These are phyloP conservation scores for Drosophila colorata DNA, from an alignment of 2,888 invertebrate species.

Conservation along the genomic window DNA sequence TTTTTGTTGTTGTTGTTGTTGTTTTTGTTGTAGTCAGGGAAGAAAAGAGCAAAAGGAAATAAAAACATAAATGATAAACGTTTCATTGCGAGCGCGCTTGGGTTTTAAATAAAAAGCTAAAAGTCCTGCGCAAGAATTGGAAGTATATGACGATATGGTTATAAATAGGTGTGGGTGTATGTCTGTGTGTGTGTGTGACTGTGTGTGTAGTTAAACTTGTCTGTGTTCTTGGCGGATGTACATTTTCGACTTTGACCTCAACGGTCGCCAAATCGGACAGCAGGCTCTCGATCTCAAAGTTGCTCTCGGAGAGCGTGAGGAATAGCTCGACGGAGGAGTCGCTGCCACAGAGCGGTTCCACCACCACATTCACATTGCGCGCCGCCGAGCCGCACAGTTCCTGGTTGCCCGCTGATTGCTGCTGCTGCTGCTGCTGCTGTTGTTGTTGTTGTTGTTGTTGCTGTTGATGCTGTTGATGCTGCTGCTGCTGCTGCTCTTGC, in stretches of 20 bases:
- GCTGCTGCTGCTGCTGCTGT: slow-evolving; percentile 9
- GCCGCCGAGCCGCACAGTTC: slow-evolving; percentile 65
- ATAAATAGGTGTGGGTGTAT: slow-evolving; percentile 2
- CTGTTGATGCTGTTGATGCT: slow-evolving; percentile 20
- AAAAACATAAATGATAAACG: slow-evolving; percentile 64
- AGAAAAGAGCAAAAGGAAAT: slow-evolving; percentile 53
- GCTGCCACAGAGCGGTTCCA: slow-evolving; percentile 86
- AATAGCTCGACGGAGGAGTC: slow-evolving; percentile 92
- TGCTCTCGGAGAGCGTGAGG: slow-evolving; percentile 92
- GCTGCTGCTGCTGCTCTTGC: slow-evolving; percentile 31
- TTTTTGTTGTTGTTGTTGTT: slow-evolving; percentile 51
- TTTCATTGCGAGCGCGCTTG: slow-evolving; percentile 16
- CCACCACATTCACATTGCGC: slow-evolving; percentile 81
- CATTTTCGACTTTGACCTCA: slow-evolving; percentile 89
- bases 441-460: slow-evolving; percentile 33
- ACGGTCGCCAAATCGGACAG: slow-evolving; percentile 91
- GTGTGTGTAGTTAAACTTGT: slow-evolving; percentile 38
- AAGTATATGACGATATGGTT: not conserved
- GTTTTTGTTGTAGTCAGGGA: slow-evolving; percentile 84
- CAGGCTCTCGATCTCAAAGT: slow-evolving; percentile 94
- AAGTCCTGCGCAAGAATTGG: slow-evolving; percentile 38
- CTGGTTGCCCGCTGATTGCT: slow-evolving; percentile 33
- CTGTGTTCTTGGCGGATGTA: slow-evolving; percentile 68
- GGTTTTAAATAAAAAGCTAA: slow-evolving; percentile 16
- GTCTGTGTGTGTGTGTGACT: not conserved